A percentile compares a stretch with the other conserved stretches of the same genome.
Evolutionary conservation across 2,888 invertebrate genomes (phyloP).

Genomic region (Hofmannophila pseudospretella): DNA sequence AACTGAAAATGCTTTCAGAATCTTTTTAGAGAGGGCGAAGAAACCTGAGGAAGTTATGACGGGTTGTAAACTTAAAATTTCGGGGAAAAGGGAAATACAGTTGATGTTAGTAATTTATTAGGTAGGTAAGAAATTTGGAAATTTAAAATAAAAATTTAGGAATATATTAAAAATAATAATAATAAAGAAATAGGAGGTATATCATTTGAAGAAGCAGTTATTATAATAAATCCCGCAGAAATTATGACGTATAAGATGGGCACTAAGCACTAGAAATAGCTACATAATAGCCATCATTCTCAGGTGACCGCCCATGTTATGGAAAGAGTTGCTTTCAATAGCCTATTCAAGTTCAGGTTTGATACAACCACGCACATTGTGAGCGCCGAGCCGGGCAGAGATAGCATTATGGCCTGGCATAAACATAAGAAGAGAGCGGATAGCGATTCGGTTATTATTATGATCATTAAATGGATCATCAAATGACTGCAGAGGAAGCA

Average conservation of each 20-base stretch:
- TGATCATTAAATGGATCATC: neutral
- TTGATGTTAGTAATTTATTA: too few relatives aligned
- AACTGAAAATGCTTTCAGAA: too few relatives aligned
- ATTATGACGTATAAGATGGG: too few relatives aligned
- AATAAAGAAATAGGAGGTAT: too few relatives aligned
- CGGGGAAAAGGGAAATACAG: too few relatives aligned
- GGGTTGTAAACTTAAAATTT: too few relatives aligned
- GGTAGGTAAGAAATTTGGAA: too few relatives aligned
- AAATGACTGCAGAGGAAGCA: too few relatives aligned
- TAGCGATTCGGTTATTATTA: neutral
- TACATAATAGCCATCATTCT: conserved; percentile 11
- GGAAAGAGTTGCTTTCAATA: conserved; percentile 46
- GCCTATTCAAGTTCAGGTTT: conserved; percentile 47
- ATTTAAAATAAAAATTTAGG: too few relatives aligned
- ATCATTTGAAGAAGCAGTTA: too few relatives aligned
- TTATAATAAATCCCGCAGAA: too few relatives aligned
- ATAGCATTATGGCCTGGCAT: conserved; percentile 29
- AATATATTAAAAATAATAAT: too few relatives aligned
- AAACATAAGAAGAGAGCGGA: conserved; percentile 15
- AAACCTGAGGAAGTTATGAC: neutral
- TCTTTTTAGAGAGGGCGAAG: neutral
- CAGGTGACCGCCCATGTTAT: conserved; percentile 33
- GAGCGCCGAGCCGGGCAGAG: conserved; percentile 35
- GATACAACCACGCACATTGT: conserved; percentile 40
- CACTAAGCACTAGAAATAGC: conserved; percentile 1